Percentiles rank a stretch among this genome's conserved stretches.
Conservation (phyloP, 2,797 vertebrate genomes). For the Chloroceryle amazona region DNA sequence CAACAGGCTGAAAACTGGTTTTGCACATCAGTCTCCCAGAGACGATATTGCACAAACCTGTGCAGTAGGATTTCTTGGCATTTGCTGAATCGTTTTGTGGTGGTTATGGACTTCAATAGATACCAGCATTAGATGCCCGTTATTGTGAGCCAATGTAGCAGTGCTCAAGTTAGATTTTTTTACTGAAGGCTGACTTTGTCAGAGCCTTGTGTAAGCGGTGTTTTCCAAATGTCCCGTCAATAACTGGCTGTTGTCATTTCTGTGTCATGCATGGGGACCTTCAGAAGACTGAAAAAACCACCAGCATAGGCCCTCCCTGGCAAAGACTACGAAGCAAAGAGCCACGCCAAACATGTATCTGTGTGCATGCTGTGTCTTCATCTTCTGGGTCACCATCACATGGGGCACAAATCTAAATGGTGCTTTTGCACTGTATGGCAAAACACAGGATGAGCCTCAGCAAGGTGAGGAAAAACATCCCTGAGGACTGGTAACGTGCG, state of each 20-base stretch:
- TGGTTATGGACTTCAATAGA: background rate
- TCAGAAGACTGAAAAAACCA: background rate
- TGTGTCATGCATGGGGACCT: background rate
- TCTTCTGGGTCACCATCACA: background rate
- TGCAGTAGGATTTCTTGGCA: background rate
- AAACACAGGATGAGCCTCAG: background rate
- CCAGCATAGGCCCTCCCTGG: background rate
- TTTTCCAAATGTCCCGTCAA: background rate
- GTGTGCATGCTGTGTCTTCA: background rate
- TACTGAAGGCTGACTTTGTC: background rate
- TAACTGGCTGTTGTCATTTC: background rate
- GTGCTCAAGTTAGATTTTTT: background rate
- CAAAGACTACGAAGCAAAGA: background rate
- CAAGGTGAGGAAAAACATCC: background rate
- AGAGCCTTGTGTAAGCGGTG: background rate
- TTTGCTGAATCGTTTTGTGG: background rate
- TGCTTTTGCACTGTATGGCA: background rate
- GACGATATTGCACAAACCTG: rapidly evolving
- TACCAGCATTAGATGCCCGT: rapidly evolving
- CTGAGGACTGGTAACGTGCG: too few relatives aligned
- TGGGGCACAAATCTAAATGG: background rate
- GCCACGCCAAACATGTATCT: rapidly evolving
- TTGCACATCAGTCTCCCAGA: background rate
- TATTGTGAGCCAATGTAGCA: background rate
- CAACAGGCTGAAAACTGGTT: background rate